Evolutionary conservation across 2,888 invertebrate genomes (phyloP), one percentile per base, ranked within the genome.

Genomic region (Lasioglossum leucozonium): DNA sequence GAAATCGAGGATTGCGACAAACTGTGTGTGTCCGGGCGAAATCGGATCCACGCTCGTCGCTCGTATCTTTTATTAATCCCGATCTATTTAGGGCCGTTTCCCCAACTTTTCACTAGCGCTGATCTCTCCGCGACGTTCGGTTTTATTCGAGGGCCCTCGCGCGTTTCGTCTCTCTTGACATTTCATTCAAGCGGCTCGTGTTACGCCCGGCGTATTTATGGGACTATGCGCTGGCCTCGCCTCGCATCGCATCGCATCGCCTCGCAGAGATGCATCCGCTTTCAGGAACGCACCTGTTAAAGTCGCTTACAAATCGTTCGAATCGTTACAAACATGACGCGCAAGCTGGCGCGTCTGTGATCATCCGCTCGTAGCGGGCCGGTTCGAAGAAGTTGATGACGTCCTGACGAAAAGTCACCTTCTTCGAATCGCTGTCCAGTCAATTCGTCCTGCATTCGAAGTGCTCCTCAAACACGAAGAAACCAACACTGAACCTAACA

Each of bases 1-100:
- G 87, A 88, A 90, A 90, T 90, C 82, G 82, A 81, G 77, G 79
- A 79, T 90, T 90, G 89, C 80, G 90, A 90, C 91, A 90, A 13
- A 71, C 80, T 72, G 51, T 34, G 65, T 42, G 47, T 30, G 67
- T 40, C 77, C 34, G 47, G 58, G 65, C 85, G 87, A 84, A 78
- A 82, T 85, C 77, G 67, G 78, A 67, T 40, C 71, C 69, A 18
- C 51, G 18, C 26, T n/a, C 22, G n/a, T 16, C 40, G 30, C 65
- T 10, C 51, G 34, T 0, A 65, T 4, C 34, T 30, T 40, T 44
- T 74, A 69, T 42, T 47, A 69, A 62, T 62, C 62, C 62, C 11
- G n/a, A 30, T 75, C 75, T 51, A 71, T 75, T 65, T 72, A 22
- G 75, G 34, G n/a, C 37, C 26, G 62, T 22, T 71, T 69, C 37